phyloP scores from a whole-genome alignment of 2,888 invertebrate genomes.

The Oligia fasciuncula region DNA sequence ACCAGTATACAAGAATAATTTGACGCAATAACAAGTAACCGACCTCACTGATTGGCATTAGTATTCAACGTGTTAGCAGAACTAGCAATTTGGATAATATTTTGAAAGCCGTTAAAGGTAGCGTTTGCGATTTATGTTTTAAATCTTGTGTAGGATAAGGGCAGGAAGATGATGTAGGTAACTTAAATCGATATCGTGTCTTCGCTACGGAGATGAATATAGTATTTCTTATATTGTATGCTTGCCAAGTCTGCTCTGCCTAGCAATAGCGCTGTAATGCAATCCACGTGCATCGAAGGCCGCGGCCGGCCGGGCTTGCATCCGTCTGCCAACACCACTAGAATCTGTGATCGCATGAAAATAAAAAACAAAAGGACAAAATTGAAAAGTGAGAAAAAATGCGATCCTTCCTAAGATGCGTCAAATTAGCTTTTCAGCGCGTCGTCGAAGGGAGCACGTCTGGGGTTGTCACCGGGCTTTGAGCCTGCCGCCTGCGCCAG shows the following conservation, averaged over 20 bases:
- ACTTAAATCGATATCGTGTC: conserved; percentile 21
- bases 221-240: conserved; percentile 30
- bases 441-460: conserved; percentile 64
- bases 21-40: conserved; percentile 45
- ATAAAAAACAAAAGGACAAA: conserved; percentile 74
- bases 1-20: conserved; percentile 65
- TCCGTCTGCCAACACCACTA: conserved; percentile 76
- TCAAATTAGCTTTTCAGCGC: conserved; percentile 80
- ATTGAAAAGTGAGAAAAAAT: conserved; percentile 74
- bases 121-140: conserved; percentile 14
- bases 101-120: conserved; percentile 30
- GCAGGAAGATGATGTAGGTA: too few relatives aligned
- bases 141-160: conserved; percentile 24
- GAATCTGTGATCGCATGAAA: conserved; percentile 78
- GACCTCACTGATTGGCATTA: conserved; percentile 29
- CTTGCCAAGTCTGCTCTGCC: conserved; percentile 61
- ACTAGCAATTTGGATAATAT: conserved; percentile 48
- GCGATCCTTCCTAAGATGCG: conserved; percentile 71
- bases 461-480: conserved; percentile 71
- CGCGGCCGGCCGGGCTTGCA: conserved; percentile 72
- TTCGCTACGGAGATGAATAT: conserved; percentile 23
- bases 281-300: conserved; percentile 82
- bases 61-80: conserved; percentile 37
- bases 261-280: conserved; percentile 76
- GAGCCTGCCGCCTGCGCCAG: conserved; percentile 71